Evolutionary conservation across 2,888 invertebrate genomes (phyloP).

Genomic region (Lomographa bimaculata): DNA sequence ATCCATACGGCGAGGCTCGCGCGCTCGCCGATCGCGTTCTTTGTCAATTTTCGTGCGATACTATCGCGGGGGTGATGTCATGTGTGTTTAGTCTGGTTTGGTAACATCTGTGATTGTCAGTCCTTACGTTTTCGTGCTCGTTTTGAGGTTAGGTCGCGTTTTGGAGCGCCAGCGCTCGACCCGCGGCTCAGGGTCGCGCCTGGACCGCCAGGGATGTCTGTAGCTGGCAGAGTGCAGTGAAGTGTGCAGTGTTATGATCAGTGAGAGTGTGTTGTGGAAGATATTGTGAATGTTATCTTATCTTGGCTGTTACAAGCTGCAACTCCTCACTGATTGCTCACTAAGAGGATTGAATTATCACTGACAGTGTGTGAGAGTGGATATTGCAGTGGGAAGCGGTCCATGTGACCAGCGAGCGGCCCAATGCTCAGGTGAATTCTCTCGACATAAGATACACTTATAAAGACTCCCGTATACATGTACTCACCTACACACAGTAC

Average conservation of each 20-base stretch:
- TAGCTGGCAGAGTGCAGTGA: constrained; percentile 36
- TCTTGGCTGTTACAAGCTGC: constrained; percentile 37
- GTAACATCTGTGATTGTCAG: constrained; percentile 73
- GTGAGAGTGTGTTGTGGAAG: constrained; percentile 41
- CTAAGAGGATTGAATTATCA: constrained; percentile 39
- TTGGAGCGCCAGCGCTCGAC: constrained; percentile 45
- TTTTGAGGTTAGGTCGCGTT: constrained; percentile 79
- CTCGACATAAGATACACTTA: background rate
- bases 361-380: too few species aligned
- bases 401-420: constrained; percentile 40
- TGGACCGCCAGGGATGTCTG: constrained; percentile 3
- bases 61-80: constrained; percentile 62
- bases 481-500: background rate
- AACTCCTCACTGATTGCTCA: constrained; percentile 40
- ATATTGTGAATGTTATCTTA: constrained; percentile 35
- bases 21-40: constrained; percentile 60
- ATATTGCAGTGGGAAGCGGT: constrained; percentile 25
- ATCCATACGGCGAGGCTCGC: constrained; percentile 62
- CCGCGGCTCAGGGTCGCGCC: constrained; percentile 9
- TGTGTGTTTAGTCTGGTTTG: constrained; percentile 51
- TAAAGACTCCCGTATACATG: too few species aligned
- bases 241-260: constrained; percentile 44
- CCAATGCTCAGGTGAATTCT: constrained; percentile 49
- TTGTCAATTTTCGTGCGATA: constrained; percentile 58
- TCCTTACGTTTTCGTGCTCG: constrained; percentile 62